Percentiles rank a stretch among this genome's conserved stretches.
These are phyloP conservation scores for Lepisosteus oculatus DNA, from an alignment of 2,113 vertebrate species.

Conservation along the genomic window DNA sequence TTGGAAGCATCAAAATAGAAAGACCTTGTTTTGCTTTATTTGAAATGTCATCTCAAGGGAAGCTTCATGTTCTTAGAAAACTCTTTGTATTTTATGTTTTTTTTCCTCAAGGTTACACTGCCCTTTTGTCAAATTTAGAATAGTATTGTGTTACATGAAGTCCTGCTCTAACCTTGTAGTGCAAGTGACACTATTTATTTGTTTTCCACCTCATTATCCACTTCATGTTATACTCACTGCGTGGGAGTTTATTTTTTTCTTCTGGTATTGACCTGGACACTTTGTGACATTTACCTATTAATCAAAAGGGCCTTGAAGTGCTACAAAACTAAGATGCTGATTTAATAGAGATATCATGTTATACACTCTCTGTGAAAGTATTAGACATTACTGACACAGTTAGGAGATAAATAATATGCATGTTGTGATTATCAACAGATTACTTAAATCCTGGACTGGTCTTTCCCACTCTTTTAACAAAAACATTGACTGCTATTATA, in stretches of 20 bases:
- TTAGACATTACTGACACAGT: too few relatives aligned
- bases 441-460: too few relatives aligned
- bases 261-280: neutral
- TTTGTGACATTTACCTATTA: neutral
- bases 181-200: slow-evolving; percentile 13
- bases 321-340: neutral
- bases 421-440: too few relatives aligned
- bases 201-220: slow-evolving; percentile 12
- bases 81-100: neutral
- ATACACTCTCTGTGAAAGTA: too few relatives aligned
- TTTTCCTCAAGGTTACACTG: slow-evolving; percentile 5
- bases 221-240: neutral
- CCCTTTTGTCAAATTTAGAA: slow-evolving; percentile 1
- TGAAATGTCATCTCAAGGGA: too few relatives aligned
- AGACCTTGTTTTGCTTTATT: too few relatives aligned
- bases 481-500: too few relatives aligned
- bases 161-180: slow-evolving; percentile 9
- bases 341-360: too few relatives aligned
- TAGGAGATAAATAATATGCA: too few relatives aligned
- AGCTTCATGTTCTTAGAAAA: neutral
- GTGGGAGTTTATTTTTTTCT: slow-evolving; percentile 1
- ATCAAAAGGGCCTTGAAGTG: neutral
- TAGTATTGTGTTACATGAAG: slow-evolving; percentile 7
- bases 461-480: too few relatives aligned
- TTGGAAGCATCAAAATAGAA: neutral